phyloP scores from a whole-genome alignment of 2,888 invertebrate species.

The Lepidochrysops patricia region DNA sequence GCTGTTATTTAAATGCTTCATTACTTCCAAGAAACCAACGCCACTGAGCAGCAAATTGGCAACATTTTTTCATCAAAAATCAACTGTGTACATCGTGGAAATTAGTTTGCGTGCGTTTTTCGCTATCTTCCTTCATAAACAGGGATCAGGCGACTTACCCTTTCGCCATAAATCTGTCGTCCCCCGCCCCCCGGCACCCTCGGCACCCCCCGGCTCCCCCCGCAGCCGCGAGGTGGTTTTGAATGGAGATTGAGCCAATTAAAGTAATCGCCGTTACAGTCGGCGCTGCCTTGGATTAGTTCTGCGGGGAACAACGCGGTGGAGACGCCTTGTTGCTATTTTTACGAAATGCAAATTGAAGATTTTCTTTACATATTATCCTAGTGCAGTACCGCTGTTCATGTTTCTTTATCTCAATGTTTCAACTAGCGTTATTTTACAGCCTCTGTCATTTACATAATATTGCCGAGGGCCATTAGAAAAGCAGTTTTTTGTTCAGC shows the following conservation, averaged over 20 bases:
- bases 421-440: too few species aligned
- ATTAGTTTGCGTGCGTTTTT: constrained; percentile 42
- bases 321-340: constrained; percentile 32
- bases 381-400: too few species aligned
- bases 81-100: constrained; percentile 9
- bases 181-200: constrained; percentile 24
- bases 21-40: too few species aligned
- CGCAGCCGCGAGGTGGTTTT: constrained; percentile 67
- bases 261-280: constrained; percentile 81
- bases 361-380: too few species aligned
- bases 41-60: too few species aligned
- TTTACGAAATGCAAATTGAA: too few species aligned
- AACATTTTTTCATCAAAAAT: not conserved
- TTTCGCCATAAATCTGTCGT: constrained; percentile 68
- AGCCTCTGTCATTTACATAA: too few species aligned
- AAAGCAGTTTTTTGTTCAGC: too few species aligned
- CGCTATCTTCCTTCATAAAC: constrained; percentile 71
- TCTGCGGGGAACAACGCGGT: constrained; percentile 42
- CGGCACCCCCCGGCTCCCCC: constrained; percentile 14
- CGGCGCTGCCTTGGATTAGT: constrained; percentile 81
- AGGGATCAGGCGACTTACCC: constrained; percentile 70
- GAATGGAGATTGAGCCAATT: constrained; percentile 80
- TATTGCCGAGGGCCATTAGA: too few species aligned
- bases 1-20: too few species aligned
- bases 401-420: too few species aligned